These are phyloP conservation scores for Polietes domitor DNA, from an alignment of 2,888 invertebrate genomes.

Conservation along the genomic window DNA sequence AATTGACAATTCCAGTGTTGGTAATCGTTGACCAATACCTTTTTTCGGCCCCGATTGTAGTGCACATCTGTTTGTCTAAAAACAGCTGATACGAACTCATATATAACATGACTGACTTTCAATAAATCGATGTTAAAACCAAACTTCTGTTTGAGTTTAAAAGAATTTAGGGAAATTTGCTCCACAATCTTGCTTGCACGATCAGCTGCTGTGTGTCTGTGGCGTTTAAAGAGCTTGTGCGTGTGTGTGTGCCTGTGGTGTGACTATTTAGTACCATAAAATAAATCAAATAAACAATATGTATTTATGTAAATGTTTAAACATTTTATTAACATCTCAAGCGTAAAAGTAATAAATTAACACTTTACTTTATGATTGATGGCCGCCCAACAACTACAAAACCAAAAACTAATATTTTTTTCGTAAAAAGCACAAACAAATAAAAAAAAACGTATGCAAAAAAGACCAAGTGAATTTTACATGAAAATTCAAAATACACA, in stretches of 20 bases:
- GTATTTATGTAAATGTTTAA: slow-evolving; percentile 75
- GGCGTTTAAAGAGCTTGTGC: neutral
- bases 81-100: no score
- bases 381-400: slow-evolving; percentile 57
- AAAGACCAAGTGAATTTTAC: slow-evolving; percentile 27
- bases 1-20: no score
- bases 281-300: slow-evolving; percentile 26
- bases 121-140: no score
- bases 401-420: slow-evolving; percentile 49
- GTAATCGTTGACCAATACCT: no score
- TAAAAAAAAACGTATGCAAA: slow-evolving; percentile 7
- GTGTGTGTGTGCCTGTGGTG: neutral
- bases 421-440: slow-evolving; percentile 39
- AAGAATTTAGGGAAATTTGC: no score
- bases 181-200: neutral
- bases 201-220: slow-evolving; percentile 13
- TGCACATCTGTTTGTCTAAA: no score
- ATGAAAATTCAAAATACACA: slow-evolving; percentile 47
- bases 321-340: slow-evolving; percentile 77
- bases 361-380: slow-evolving; percentile 76
- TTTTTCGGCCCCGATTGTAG: no score
- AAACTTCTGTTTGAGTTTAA: no score
- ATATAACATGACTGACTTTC: no score
- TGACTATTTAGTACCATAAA: slow-evolving; percentile 12
- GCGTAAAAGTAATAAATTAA: slow-evolving; percentile 78